These are phyloP conservation scores for Semnornis frantzii DNA, from an alignment of 2,113 vertebrate genomes.

Conservation along the genomic window DNA sequence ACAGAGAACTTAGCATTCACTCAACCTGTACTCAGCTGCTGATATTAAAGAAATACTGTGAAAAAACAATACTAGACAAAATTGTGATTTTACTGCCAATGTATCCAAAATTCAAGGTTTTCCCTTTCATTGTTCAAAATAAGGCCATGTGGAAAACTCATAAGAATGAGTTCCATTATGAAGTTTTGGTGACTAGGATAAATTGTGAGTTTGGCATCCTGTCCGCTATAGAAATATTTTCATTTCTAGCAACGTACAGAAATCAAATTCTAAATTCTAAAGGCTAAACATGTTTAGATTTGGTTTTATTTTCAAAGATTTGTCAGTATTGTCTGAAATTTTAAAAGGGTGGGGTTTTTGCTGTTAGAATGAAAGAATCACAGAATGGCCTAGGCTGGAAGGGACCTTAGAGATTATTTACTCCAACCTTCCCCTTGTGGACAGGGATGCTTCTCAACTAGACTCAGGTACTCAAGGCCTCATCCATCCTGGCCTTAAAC, in stretches of 20 bases:
- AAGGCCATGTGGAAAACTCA: accelerated
- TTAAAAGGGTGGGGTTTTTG: neutral
- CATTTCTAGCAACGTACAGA: neutral
- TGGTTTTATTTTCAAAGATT: neutral
- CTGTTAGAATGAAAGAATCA: neutral
- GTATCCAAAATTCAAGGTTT: neutral
- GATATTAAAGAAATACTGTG: neutral
- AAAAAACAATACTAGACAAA: neutral
- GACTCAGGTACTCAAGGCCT: too few species aligned
- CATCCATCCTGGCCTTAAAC: too few species aligned
- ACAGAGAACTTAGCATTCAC: neutral
- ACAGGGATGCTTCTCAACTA: too few species aligned
- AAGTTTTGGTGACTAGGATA: neutral
- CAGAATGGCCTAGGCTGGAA: too few species aligned
- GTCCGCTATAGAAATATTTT: neutral
- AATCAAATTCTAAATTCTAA: neutral
- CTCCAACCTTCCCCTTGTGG: too few species aligned
- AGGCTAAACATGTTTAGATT: neutral
- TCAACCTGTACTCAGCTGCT: neutral
- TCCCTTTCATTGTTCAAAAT: neutral
- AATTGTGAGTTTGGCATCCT: neutral
- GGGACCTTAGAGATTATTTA: too few species aligned
- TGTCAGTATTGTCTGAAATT: neutral
- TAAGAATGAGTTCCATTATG: neutral
- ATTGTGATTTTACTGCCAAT: neutral